Base-by-base conservation (phyloP, 2,888 invertebrate species). In the Zaprionus lineosus region DNA sequence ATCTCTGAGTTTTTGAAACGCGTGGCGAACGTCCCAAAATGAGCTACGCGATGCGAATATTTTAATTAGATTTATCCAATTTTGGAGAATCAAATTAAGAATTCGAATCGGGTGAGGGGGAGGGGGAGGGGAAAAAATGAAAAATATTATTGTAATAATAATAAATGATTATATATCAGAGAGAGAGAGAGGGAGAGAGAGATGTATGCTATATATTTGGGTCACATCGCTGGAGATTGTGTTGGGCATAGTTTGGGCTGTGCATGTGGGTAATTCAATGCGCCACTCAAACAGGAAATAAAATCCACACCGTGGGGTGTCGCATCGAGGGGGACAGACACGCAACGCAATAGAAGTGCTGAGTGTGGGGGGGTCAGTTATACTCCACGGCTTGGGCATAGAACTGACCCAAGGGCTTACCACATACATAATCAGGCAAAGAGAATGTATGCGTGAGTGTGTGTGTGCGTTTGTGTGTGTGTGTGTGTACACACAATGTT, bases 21-120 rank as follows among this genome's bases (percentile, higher is more conserved):
- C 56, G 58, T 59, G 56, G 62, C 66, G 46, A 33, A 39, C 36
- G 34, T 50, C 19, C 37, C 29, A n/a, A 51, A 62, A 72, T 67
- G 55, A 47, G 26, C 39, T 31, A 31, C 53, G 67, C 63, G 36
- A 3, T 16, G 39, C 40, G 56, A 59, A 67, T 60, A 56, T 65
- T 57, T 56, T 65, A 81, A 84, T 78, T 62, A 74, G 64, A 36
- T 81, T 71, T 56, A 29, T 28, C 77, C 76, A 41, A 65, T 69
- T 46, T 50, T 51, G 83, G 46, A 56, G 44, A 33, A 47, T 31
- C 37, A 51, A 70, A 73, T 58, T 63, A 40, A 34, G 39, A 16
- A 33, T 48, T 47, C 39, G 34, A 40, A 33, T 37, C 7, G n/a
- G n/a, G n/a, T n/a, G n/a, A n/a, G n/a, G n/a, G n/a, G n/a, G n/a